Percentiles rank a stretch among this genome's conserved stretches.
Evolutionary conservation across 1,140 invertebrate genomes (phyloP).

Genomic region (Pseudomyrmex sp.): DNA sequence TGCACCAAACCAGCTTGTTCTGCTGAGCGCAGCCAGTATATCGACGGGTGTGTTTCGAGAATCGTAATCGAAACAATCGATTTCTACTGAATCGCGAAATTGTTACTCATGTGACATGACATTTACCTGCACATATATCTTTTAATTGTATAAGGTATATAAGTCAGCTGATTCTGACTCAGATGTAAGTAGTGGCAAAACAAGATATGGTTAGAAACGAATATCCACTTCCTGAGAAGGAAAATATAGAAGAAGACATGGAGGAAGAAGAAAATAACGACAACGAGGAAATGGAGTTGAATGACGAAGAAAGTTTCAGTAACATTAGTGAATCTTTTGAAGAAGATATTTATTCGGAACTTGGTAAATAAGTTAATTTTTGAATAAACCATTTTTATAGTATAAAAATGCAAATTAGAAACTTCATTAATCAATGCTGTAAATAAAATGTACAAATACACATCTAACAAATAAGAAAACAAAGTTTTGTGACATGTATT

Average conservation of each 20-base stretch:
- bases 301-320: conserved; percentile 82
- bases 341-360: conserved; percentile 36
- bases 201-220: conserved; percentile 14
- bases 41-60: no score
- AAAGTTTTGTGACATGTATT: not conserved
- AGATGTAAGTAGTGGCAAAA: not conserved
- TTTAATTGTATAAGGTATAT: not conserved
- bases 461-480: not conserved
- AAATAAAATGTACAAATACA: conserved; percentile 5
- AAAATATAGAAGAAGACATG: conserved; percentile 50
- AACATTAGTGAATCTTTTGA: conserved; percentile 75
- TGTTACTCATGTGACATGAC: not conserved
- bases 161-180: conserved; percentile 66
- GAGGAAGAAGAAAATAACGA: conserved; percentile 75
- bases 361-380: not conserved
- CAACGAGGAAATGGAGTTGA: conserved; percentile 72
- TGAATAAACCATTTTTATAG: conserved; percentile 20
- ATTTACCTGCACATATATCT: not conserved
- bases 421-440: not conserved
- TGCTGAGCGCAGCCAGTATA: no score
- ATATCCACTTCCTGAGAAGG: conserved; percentile 20
- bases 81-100: not conserved
- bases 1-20: no score
- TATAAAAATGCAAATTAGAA: not conserved
- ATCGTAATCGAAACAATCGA: no score